Base-by-base conservation (phyloP, 2,888 invertebrate genomes). In the Flabesymbios commensalis region DNA sequence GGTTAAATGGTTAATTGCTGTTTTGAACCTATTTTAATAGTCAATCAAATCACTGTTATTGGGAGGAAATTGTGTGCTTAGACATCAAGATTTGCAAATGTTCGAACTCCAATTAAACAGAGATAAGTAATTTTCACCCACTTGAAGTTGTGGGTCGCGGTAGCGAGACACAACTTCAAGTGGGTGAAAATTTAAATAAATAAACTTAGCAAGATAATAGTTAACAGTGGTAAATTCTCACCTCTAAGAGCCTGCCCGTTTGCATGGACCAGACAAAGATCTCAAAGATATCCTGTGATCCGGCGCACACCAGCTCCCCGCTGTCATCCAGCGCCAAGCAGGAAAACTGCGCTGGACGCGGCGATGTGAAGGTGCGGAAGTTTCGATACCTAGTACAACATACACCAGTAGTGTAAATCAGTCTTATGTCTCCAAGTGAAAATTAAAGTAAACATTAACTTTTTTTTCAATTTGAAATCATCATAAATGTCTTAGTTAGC, bases 191-290 rank as follows among this genome's bases (percentile, higher is more conserved):
- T n/a, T n/a, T n/a, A n/a, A n/a, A n/a, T n/a, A n/a, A n/a, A n/a
- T n/a, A n/a, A 10, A 36, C n/a, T 36, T 36, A 36, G 39, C 39
- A 36, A 36, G 39, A 36, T n/a, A 36, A 36, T 36, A 14, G n/a
- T n/a, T 14, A 14, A 36, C n/a, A 36, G n/a, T 36, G 14, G 2
- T 19, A 29, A 28, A 22, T 2, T 47, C 61, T 76, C 71, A 90
- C 91, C 85, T 98, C 98, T 28, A 99, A 83, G 1, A 99, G 85
- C 67, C 90, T 88, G 1, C 98, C 98, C 47, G 92, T 89, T 84
- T 96, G 92, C 76, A 98, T 86, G 3, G 94, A 94, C 98, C 98
- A 99, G 24, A 99, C 85, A 85, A 89, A 98, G 68, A 99, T 90
- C 76, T 97, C 94, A 84, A 97, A 99, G 29, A 90, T 88, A 81